phyloP scores from a whole-genome alignment of 2,888 invertebrate genomes.

The Norana najaformis region DNA sequence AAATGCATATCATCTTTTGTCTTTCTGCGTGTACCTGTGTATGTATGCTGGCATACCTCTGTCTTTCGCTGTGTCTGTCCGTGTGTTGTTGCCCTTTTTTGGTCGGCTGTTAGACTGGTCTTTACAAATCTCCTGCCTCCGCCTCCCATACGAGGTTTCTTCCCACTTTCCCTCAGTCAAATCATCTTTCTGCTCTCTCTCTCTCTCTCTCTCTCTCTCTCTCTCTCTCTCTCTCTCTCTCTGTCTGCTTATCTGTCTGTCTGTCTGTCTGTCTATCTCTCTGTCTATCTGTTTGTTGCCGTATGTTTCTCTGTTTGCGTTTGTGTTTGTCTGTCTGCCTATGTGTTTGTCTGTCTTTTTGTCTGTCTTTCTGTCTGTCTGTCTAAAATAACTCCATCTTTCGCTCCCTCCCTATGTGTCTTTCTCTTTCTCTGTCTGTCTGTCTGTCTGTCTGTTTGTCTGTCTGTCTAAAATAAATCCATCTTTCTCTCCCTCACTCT shows the following conservation, averaged over 20 bases:
- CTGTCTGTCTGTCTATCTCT: neutral
- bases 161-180: too few species aligned
- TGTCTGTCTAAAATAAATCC: neutral
- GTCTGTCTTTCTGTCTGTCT: neutral
- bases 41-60: neutral
- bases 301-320: neutral
- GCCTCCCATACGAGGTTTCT: too few species aligned
- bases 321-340: neutral
- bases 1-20: too few species aligned
- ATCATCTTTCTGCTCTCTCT: too few species aligned
- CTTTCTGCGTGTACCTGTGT: too few species aligned
- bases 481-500: too few species aligned
- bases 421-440: neutral
- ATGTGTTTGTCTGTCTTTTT: too few species aligned
- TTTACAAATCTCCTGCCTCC: too few species aligned
- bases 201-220: neutral
- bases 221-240: neutral
- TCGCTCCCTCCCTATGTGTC: neutral
- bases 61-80: neutral
- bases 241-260: neutral
- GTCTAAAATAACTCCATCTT: too few species aligned
- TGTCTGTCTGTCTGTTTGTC: neutral
- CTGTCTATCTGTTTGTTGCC: neutral
- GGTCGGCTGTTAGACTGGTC: too few species aligned
- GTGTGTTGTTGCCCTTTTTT: too few species aligned